Percentiles rank a stretch among this genome's conserved stretches.
Evolutionary conservation across 2,888 invertebrate genomes (phyloP).

Genomic region (Heliconius aoede): DNA sequence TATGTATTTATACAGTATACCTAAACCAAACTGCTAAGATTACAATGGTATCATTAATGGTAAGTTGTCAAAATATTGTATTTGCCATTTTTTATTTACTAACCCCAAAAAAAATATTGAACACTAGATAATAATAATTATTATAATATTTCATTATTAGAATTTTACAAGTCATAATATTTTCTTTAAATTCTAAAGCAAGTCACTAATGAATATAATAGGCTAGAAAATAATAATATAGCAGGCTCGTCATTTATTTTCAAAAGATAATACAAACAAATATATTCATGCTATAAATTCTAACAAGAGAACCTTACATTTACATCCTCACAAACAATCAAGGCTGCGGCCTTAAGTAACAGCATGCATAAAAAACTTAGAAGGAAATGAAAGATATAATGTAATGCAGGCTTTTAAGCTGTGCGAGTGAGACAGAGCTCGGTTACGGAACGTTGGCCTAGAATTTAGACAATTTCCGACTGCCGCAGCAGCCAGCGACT

Average conservation of each 20-base stretch:
- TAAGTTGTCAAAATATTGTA: too few relatives aligned
- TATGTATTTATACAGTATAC: too few relatives aligned
- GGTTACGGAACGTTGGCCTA: constrained; percentile 68
- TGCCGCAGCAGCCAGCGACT: constrained; percentile 54
- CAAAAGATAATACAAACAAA: neutral
- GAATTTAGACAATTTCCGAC: constrained; percentile 81
- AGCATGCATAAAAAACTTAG: constrained; percentile 27
- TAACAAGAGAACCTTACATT: constrained; percentile 6
- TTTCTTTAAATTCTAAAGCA: neutral
- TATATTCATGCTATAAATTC: constrained; percentile 8
- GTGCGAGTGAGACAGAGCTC: constrained; percentile 62
- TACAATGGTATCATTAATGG: too few relatives aligned
- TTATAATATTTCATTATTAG: too few relatives aligned
- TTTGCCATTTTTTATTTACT: too few relatives aligned
- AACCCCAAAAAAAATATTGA: too few relatives aligned
- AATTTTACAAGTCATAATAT: too few relatives aligned
- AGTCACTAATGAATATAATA: neutral
- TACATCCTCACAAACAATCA: constrained; percentile 22
- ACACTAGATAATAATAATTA: too few relatives aligned
- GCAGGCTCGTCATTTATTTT: neutral
- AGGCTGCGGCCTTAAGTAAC: constrained; percentile 23
- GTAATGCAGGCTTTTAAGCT: constrained; percentile 41
- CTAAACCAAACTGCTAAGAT: too few relatives aligned
- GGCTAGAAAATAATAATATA: too few relatives aligned
- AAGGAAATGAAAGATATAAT: constrained; percentile 33